Conservation (phyloP, 2,797 vertebrate genomes). For the Allobates femoralis region DNA sequence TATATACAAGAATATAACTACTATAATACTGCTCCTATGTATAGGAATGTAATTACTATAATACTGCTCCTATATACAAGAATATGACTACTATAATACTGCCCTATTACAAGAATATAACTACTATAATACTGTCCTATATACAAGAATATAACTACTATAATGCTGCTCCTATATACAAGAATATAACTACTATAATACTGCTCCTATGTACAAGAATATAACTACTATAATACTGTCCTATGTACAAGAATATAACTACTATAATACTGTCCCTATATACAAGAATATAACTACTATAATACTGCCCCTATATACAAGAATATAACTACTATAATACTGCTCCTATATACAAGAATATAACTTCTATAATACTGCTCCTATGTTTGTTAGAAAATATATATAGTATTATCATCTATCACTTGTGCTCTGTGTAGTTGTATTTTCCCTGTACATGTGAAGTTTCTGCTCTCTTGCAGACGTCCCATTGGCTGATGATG, state of each 20-base stretch:
- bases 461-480: slow-evolving; percentile 72
- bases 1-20: too few species aligned
- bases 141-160: slow-evolving; percentile 5
- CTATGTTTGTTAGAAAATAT: too few species aligned
- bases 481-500: slow-evolving; percentile 85
- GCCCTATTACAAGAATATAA: too few species aligned
- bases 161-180: neutral
- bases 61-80: too few species aligned
- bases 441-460: too few species aligned
- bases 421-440: too few species aligned
- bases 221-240: slow-evolving; percentile 9
- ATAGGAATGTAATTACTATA: too few species aligned
- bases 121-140: neutral
- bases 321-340: slow-evolving; percentile 13
- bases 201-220: neutral
- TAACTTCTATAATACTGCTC: neutral
- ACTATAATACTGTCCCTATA: neutral
- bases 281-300: too few species aligned
- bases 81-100: too few species aligned
- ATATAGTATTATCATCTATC: too few species aligned
- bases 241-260: slow-evolving; percentile 2
- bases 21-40: too few species aligned
- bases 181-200: slow-evolving; percentile 6
- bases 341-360: slow-evolving; percentile 1
- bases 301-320: neutral